Conservation (phyloP, 2,888 invertebrate species). For the Lasius platythorax region DNA sequence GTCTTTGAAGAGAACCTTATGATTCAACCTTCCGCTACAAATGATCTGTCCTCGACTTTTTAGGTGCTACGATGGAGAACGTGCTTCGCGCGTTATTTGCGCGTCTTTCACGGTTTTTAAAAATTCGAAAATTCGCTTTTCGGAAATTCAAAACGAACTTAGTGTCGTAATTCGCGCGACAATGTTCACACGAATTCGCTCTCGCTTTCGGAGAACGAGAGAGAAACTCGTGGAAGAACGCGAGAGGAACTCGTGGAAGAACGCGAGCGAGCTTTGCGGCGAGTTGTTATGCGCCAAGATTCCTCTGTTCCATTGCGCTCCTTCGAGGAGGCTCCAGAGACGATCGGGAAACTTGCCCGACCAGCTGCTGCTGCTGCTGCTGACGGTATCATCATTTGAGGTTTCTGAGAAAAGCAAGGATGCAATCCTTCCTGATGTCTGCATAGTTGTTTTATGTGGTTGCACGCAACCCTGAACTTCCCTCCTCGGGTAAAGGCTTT, state of each 20-base stretch:
- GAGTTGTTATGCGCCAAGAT: neutral
- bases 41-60: neutral
- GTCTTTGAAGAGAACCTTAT: neutral
- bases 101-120: neutral
- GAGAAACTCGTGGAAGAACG: neutral
- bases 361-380: constrained; percentile 40
- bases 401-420: constrained; percentile 60
- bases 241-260: neutral
- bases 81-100: neutral
- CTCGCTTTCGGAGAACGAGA: neutral
- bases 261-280: constrained; percentile 7
- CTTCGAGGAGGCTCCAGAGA: constrained; percentile 27
- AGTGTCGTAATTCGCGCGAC: neutral
- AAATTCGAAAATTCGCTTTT: neutral
- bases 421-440: constrained; percentile 19
- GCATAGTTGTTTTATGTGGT: constrained; percentile 26
- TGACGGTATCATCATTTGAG: constrained; percentile 51
- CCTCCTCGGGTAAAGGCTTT: neutral
- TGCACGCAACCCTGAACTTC: constrained; percentile 35
- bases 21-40: neutral
- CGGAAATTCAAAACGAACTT: neutral
- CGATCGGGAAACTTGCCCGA: constrained; percentile 69
- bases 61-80: neutral
- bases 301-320: constrained; percentile 20
- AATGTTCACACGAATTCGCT: neutral